Evolutionary conservation across 1,140 invertebrate species (phyloP).

Genomic region (Drosophila truncata): DNA sequence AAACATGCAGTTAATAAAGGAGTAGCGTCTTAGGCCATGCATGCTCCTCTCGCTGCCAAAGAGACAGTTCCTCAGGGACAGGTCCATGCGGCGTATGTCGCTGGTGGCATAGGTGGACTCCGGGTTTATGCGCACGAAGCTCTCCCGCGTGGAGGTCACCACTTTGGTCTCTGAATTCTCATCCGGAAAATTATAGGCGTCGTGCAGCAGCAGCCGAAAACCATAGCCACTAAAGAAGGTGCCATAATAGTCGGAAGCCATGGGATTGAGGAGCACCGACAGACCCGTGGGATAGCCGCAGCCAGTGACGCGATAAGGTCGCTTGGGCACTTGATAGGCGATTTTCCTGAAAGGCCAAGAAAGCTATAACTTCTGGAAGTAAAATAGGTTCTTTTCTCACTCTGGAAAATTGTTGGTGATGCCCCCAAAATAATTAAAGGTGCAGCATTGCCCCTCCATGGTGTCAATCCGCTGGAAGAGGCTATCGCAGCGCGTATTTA

Average conservation of each 20-base stretch:
- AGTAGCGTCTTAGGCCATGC: conserved; percentile 86
- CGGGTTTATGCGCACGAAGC: conserved; percentile 87
- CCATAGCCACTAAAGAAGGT: conserved; percentile 83
- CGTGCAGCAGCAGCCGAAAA: conserved; percentile 86
- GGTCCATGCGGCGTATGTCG: conserved; percentile 85
- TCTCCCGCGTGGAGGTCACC: conserved; percentile 86
- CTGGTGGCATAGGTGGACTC: conserved; percentile 87
- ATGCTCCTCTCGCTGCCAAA: conserved; percentile 86
- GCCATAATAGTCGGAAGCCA: conserved; percentile 86
- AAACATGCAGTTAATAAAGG: conserved; percentile 88
- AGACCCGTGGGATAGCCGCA: conserved; percentile 89
- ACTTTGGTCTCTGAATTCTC: conserved; percentile 87
- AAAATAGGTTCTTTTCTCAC: conserved; percentile 35
- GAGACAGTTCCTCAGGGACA: conserved; percentile 87
- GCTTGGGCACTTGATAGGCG: conserved; percentile 77
- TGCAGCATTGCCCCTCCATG: conserved; percentile 87
- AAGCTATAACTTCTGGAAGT: neutral
- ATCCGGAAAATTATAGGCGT: conserved; percentile 88
- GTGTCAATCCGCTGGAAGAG: conserved; percentile 87
- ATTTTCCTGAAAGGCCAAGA: conserved; percentile 61
- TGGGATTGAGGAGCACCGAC: conserved; percentile 86
- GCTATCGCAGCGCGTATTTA: conserved; percentile 86
- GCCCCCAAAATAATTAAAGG: conserved; percentile 88
- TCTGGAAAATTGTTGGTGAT: conserved; percentile 79
- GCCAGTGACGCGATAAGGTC: conserved; percentile 87